Base-by-base conservation (phyloP, 1,140 invertebrate species). In the Drosophila pachea region DNA sequence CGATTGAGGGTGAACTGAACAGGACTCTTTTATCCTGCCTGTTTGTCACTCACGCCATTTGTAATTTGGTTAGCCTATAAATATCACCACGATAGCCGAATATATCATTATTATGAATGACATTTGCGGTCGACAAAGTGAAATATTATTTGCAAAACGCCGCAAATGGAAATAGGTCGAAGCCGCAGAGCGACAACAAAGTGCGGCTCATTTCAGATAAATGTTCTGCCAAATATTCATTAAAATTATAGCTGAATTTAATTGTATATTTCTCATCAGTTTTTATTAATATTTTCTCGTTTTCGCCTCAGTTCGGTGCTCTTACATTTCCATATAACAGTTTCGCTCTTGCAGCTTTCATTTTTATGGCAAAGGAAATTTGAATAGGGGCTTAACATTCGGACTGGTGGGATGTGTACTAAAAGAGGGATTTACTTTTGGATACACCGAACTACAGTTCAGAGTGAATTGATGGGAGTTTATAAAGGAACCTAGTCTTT, bases 1-100 rank as follows among this genome's bases (percentile, higher is more conserved):
- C 3, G 11, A 42, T 0, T 11, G 40, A 4, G n/a, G n/a, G 48
- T 4, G n/a, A 22, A 3, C 22, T 22, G 22, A 22, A 3, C 22
- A 22, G 16, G 42, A 6, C 16, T 33, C 16, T 45, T 38, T 36
- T 7, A 43, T 43, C 40, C 38, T 33, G 47, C n/a, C 35, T 58
- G 63, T 38, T 58, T 52, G 38, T 36, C 40, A 38, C 55, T 52
- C 56, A 68, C 64, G 68, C 73, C 76, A 84, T 78, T 76, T 73
- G 36, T 70, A 84, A 83, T 83, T 83, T 76, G 76, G 75, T 79
- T 76, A 73, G 22, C 22, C 22, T 65, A 61, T 67, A 22, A 22
- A 22, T 84, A 73, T 84, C 32, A 11, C 36, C 6, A 56, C 38
- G 53, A 52, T 47, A 53, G 53, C 12, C 22, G 6, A 59, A 48